Evolutionary conservation across 1,140 invertebrate species (phyloP), one percentile per base, ranked within the genome.

Genomic region (Drosophila ambigua): DNA sequence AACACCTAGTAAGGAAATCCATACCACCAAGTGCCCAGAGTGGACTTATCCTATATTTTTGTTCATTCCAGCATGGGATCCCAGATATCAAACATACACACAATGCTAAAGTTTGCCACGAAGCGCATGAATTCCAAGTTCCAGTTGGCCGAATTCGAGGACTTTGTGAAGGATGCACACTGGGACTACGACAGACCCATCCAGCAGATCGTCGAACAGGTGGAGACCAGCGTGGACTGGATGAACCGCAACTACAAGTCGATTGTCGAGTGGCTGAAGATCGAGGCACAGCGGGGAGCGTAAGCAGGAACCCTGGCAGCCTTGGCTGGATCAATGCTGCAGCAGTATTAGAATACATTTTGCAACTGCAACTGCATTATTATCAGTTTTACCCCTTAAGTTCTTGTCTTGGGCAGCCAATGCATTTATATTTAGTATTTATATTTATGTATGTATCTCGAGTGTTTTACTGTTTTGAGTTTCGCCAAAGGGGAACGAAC

Each of bases 191-290:
- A 95, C 1, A 92, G 96, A 55, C 94, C 95, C 2, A 94, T 96
- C 0, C 93, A 95, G 63, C 97, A 98, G 92, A 94, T 95, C 0
- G 92, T 97, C 2, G 97, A 98, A 81, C 94, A 96, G 46, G 95
- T 95, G 0, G 94, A 95, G 79, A 94, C 95, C 3, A 98, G 98
- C 81, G 94, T 97, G 0, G 93, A 94, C 53, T 98, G 97, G 97
- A 95, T 96, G 93, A 92, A 95, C 20, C 93, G 92, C 52, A 96
- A 97, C 92, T 96, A 95, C 75, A 92, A 94, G 15, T 93, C 93
- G 0, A 96, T 98, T 43, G 93, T 94, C 1, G 91, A 94, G 13
- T 98, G 97, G 97, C 82, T 98, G 15, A 83, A 83, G 43, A 63
- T 57, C 2, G 83, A 88, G 15, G 54, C 44, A 2, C 54, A 44